Base-by-base conservation (phyloP, 2,888 invertebrate genomes). In the Leptinotarsa peninsularis region DNA sequence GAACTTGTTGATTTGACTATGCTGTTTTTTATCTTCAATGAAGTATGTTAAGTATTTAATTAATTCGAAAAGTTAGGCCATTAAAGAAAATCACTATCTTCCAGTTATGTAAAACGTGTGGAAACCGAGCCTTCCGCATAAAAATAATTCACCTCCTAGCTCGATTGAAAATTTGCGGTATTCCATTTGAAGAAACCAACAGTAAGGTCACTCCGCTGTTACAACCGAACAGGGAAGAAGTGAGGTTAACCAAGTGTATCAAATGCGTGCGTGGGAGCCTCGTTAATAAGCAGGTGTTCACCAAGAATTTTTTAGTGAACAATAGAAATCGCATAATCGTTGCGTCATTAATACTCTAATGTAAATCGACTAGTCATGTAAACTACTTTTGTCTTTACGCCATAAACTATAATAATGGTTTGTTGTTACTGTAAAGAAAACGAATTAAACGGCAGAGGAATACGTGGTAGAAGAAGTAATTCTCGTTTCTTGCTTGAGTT, bases 291-390 rank as follows among this genome's bases (percentile, higher is more conserved):
- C 85, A 85, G 84, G 85, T 85, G 85, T 83, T 81, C 81, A 74
- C 70, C 72, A 79, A 78, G 75, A 78, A 79, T 79, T 82, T 81
- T 83, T 81, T 73, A 76, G 77, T 73, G 80, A 81, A 85, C 84
- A 85, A 85, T 85, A 81, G 83, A 83, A 85, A 85, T 85, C 82
- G 81, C 79, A 82, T 81, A 81, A 81, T 82, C 81, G 81, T 84
- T 84, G 81, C 84, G 81, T 84, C 83, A 84, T 82, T 82, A 83
- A 80, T 80, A 80, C 82, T 78, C 73, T 79, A 80, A 81, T 80
- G 81, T 76, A 84, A 84, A 84, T 82, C 81, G 85, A 83, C 83
- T 83, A 84, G 80, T 84, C 84, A 81, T 85, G 85, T 85, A 58
- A 49, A 49, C 43, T 49, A 63, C 63, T 58, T 69, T 69, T 69